These are phyloP conservation scores for Macropus fuliginosus DNA, from an alignment of 2,797 vertebrate species.

Conservation along the genomic window DNA sequence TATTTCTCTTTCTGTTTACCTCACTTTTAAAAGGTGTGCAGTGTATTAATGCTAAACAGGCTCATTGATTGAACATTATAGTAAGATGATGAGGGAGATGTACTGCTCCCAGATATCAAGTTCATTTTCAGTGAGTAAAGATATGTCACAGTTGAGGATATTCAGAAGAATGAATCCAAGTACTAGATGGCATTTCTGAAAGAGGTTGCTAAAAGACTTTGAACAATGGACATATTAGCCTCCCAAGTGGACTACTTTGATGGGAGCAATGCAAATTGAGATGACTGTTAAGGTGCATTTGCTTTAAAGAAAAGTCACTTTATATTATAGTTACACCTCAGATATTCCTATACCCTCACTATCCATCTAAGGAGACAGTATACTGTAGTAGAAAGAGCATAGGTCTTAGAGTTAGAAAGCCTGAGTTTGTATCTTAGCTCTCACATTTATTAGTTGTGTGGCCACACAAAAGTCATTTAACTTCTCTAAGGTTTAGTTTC, in stretches of 20 bases:
- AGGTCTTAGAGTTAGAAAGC: neutral
- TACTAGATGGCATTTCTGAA: neutral
- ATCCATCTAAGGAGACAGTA: neutral
- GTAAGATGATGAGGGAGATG: neutral
- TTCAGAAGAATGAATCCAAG: neutral
- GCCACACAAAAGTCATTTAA: neutral
- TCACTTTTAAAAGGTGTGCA: constrained; percentile 15
- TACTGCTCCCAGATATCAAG: constrained; percentile 6
- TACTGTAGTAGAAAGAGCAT: neutral
- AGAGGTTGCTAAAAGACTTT: neutral
- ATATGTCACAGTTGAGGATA: too few species aligned
- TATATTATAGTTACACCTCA: neutral
- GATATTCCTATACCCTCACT: neutral
- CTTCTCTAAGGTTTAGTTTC: constrained; percentile 13
- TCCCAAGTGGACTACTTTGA: neutral
- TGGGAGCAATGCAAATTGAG: neutral
- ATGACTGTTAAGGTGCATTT: neutral
- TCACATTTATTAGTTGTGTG: neutral
- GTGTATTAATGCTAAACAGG: constrained; percentile 7
- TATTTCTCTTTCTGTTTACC: neutral
- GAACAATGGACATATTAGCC: neutral
- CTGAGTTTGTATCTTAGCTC: neutral
- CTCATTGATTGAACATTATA: neutral
- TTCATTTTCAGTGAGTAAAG: neutral
- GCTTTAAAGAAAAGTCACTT: neutral